Conservation (phyloP, 2,888 invertebrate genomes). For the Cephus rjabovi region DNA sequence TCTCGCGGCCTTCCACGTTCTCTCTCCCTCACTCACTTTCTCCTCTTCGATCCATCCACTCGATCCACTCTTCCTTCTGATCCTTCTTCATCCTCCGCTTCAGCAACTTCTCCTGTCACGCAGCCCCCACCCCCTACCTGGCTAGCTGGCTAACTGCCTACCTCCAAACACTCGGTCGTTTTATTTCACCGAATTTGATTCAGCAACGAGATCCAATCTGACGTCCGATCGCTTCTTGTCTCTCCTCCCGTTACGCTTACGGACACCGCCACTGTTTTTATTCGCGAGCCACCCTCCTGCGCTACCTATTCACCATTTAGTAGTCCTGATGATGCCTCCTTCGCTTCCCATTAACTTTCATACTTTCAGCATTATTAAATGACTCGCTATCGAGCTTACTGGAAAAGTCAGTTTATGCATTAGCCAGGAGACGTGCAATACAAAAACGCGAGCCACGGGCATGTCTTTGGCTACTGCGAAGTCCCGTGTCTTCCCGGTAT, state of each 20-base stretch:
- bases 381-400: no score
- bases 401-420: no score
- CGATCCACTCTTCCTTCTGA: slow-evolving; percentile 8
- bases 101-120: no score
- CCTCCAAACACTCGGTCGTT: slow-evolving; percentile 25
- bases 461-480: no score
- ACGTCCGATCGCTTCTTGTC: slow-evolving; percentile 59
- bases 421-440: no score
- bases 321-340: slow-evolving; percentile 5
- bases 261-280: no score
- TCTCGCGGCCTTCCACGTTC: slow-evolving; percentile 50
- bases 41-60: slow-evolving; percentile 19
- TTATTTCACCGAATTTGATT: slow-evolving; percentile 46
- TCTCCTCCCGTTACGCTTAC: neutral
- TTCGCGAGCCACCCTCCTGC: no score
- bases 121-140: no score
- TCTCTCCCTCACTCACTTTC: slow-evolving; percentile 25
- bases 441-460: no score
- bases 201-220: slow-evolving; percentile 56
- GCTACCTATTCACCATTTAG: slow-evolving; percentile 10
- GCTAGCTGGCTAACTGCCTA: neutral
- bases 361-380: no score
- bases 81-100: neutral
- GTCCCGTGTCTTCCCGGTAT: no score
- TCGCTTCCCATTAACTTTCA: slow-evolving; percentile 13